Percentiles rank a stretch among this genome's conserved stretches.
phyloP scores from a whole-genome alignment of 2,113 vertebrate species.

The Plectropomus leopardus region DNA sequence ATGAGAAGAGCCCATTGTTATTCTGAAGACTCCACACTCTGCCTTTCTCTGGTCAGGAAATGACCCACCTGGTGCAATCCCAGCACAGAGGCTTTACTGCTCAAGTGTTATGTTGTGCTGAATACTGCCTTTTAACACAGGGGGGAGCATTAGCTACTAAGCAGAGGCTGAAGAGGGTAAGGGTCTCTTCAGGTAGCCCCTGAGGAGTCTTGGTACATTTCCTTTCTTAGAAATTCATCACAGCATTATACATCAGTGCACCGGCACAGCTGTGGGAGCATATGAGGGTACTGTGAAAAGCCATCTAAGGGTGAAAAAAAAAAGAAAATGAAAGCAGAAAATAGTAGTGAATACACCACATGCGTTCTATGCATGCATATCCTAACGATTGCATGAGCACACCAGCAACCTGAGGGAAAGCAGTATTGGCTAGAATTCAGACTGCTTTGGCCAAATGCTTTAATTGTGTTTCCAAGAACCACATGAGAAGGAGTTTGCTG shows the following conservation, averaged over 20 bases:
- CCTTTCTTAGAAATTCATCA: constrained; percentile 22
- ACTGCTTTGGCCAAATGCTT: constrained; percentile 32
- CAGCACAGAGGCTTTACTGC: constrained; percentile 48
- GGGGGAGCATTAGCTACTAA: constrained; percentile 28
- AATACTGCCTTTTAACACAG: constrained; percentile 48
- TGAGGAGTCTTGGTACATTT: constrained; percentile 31
- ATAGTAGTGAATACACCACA: neutral
- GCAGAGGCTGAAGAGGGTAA: constrained; percentile 43
- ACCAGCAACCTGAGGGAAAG: constrained; percentile 10
- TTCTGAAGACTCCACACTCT: constrained; percentile 22
- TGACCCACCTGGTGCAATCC: constrained; percentile 65
- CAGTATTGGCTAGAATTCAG: constrained; percentile 25
- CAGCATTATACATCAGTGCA: constrained; percentile 35
- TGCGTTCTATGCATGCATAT: constrained; percentile 3
- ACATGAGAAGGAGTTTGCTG: constrained; percentile 28
- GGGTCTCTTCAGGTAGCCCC: constrained; percentile 47
- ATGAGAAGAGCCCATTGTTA: constrained; percentile 52
- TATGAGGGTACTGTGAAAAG: constrained; percentile 27
- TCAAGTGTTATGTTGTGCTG: constrained; percentile 73
- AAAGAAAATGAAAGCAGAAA: constrained; percentile 19
- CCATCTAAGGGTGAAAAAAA: neutral
- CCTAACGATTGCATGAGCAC: neutral
- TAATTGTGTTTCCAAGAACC: constrained; percentile 50
- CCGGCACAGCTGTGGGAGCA: constrained; percentile 18
- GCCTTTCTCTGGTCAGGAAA: constrained; percentile 63